Base-by-base conservation (phyloP, 2,797 vertebrate species). In the Anolis apletophallus region DNA sequence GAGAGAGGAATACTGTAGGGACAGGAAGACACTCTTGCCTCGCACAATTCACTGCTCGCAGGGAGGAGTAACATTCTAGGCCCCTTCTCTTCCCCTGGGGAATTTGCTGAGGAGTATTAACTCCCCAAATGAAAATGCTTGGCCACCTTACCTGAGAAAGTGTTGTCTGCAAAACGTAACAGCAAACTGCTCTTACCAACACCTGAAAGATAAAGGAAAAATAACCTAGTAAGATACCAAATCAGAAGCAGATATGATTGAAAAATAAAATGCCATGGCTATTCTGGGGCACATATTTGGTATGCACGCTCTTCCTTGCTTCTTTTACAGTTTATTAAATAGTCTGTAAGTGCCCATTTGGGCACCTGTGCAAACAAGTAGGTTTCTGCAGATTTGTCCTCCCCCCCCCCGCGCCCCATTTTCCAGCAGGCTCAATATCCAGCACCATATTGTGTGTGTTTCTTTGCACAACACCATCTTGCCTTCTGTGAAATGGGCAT, bases 181-280 rank as follows among this genome's bases (percentile, higher is more conserved):
- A 99, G 97, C 94, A 99, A 97, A 96, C 99, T 99, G 97, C 98
- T 99, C 97, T 99, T 99, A 93, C 99, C 99, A 92, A 99, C 99
- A 96, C 99, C 99, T 99, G 94, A 0, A 3, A 93, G 81, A 94
- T 81, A 96, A 87, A 94, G 84, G 13, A 91, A 79, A 93, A 50
- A 67, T 88, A 71, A 78, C 54, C 86, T 7, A 26, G 10, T 91
- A 77, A 94, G n/a, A 74, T 83, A 36, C 79, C 57, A 71, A 83
- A 21, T 1, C 52, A 55, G 75, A 64, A 91, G 76, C 9, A 2
- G n/a, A 71, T 1, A 34, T 2, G 46, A 74, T 67, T 89, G 84
- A 40, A 73, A 23, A 16, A 54, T 77, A 71, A 29, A 67, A 17
- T 55, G 26, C 26, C 0, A 71, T 52, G 11, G 40, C 2, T 71